Evolutionary conservation across 2,797 vertebrate species (phyloP).

Genomic region (Cynodonichthys magdalenae): DNA sequence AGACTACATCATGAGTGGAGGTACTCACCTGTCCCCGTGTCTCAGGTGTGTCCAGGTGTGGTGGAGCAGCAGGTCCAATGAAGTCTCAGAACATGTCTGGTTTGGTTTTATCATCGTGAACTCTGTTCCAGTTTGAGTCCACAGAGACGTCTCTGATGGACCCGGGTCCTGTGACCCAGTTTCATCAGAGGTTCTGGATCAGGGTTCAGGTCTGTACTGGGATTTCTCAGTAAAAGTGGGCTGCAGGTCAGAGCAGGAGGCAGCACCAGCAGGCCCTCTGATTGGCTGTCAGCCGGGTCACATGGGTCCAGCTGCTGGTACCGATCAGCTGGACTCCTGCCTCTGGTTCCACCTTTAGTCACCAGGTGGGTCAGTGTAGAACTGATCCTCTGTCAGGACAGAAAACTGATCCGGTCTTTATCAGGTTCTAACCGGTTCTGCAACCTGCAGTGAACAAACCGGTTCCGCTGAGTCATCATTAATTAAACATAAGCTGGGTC

Average conservation of each 20-base stretch:
- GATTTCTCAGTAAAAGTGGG: conserved; percentile 7
- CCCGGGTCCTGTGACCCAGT: neutral
- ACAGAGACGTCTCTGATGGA: neutral
- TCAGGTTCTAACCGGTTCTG: too few species aligned
- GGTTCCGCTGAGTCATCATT: too few species aligned
- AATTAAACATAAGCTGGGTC: too few species aligned
- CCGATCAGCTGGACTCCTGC: neutral
- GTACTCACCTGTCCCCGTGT: conserved; percentile 59
- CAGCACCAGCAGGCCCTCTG: conserved; percentile 2
- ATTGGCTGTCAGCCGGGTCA: conserved; percentile 29
- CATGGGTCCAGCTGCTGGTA: neutral
- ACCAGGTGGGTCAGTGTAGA: too few species aligned
- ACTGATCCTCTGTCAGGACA: too few species aligned
- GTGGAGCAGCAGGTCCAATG: too few species aligned
- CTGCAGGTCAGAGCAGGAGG: conserved; percentile 31
- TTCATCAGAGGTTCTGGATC: neutral
- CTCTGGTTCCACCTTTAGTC: neutral
- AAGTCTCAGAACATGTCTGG: neutral
- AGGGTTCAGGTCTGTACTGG: neutral
- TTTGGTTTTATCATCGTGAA: neutral
- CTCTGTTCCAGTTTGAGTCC: neutral
- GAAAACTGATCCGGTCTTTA: too few species aligned
- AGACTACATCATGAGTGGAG: conserved; percentile 87
- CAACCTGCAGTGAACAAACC: too few species aligned
- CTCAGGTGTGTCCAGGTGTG: too few species aligned